Evolutionary conservation across 2,888 invertebrate species (phyloP).

Genomic region (Mythimna vitellina): DNA sequence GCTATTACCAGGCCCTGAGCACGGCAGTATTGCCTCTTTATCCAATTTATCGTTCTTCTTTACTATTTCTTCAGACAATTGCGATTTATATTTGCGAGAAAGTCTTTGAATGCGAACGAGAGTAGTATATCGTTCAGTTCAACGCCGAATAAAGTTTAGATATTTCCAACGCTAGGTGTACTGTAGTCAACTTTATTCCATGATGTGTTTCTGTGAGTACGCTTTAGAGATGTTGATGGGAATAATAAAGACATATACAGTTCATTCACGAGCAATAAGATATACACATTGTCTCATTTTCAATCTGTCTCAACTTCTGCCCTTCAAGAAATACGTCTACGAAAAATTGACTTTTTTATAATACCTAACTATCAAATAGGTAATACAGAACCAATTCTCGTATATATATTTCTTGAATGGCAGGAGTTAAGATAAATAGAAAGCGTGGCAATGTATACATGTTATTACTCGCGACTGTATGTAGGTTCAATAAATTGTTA

Average conservation of each 20-base stretch:
- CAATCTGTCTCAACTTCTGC: no score
- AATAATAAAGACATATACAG: neutral
- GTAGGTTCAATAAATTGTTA: neutral
- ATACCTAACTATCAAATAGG: no score
- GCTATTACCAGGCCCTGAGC: constrained; percentile 85
- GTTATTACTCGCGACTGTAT: no score
- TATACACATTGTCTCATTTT: no score
- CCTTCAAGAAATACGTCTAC: no score
- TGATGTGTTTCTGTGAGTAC: constrained; percentile 9
- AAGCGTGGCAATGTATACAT: no score
- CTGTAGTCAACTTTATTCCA: constrained; percentile 30
- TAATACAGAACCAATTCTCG: no score
- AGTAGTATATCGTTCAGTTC: constrained; percentile 52
- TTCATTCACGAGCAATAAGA: no score
- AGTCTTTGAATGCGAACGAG: constrained; percentile 61
- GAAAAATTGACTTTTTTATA: no score
- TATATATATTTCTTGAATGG: no score
- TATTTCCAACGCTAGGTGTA: constrained; percentile 43
- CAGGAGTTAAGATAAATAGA: no score
- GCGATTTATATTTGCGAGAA: constrained; percentile 71
- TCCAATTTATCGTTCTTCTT: constrained; percentile 86
- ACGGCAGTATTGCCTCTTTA: constrained; percentile 86
- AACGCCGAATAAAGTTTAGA: constrained; percentile 53
- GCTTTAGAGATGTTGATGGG: constrained; percentile 5
- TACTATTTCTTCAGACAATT: constrained; percentile 79